A percentile compares a stretch with the other conserved stretches of the same genome.
phyloP scores from a whole-genome alignment of 2,113 vertebrate species.

The Bettongia penicillata region DNA sequence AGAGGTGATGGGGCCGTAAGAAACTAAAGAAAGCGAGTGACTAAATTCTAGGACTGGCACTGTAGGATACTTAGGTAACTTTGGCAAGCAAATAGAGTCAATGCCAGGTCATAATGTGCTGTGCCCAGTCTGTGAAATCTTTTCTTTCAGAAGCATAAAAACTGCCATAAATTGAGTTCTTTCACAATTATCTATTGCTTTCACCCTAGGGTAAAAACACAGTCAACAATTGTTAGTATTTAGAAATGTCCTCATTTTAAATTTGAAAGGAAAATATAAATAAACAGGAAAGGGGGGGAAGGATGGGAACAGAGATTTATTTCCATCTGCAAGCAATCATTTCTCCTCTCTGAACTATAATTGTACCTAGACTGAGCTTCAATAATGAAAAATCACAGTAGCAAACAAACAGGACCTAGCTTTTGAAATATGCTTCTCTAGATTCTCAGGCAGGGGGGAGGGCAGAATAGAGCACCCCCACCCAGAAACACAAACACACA shows the following conservation, averaged over 20 bases:
- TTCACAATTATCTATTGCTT: slow-evolving; percentile 35
- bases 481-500: not conserved
- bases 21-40: not conserved
- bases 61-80: not conserved
- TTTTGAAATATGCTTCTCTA: slow-evolving; percentile 25
- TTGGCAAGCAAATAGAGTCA: slow-evolving; percentile 33
- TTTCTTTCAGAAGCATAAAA: slow-evolving; percentile 51
- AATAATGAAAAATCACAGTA: slow-evolving; percentile 34
- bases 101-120: slow-evolving; percentile 3
- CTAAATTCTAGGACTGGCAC: not conserved
- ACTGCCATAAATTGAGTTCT: not conserved
- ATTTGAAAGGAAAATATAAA: slow-evolving; percentile 39
- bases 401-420: not conserved
- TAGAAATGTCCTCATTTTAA: slow-evolving; percentile 35
- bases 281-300: not conserved
- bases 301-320: slow-evolving; percentile 22
- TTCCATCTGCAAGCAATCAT: not conserved
- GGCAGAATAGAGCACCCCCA: not conserved
- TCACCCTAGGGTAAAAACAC: slow-evolving; percentile 12
- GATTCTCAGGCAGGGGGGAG: slow-evolving; percentile 6
- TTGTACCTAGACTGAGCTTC: not conserved
- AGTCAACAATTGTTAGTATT: not conserved
- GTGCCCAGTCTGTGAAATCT: slow-evolving; percentile 14
- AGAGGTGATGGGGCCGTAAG: not conserved
- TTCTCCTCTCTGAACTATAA: slow-evolving; percentile 39